phyloP scores from a whole-genome alignment of 2,797 vertebrate species.

The Australoheros facetus region DNA sequence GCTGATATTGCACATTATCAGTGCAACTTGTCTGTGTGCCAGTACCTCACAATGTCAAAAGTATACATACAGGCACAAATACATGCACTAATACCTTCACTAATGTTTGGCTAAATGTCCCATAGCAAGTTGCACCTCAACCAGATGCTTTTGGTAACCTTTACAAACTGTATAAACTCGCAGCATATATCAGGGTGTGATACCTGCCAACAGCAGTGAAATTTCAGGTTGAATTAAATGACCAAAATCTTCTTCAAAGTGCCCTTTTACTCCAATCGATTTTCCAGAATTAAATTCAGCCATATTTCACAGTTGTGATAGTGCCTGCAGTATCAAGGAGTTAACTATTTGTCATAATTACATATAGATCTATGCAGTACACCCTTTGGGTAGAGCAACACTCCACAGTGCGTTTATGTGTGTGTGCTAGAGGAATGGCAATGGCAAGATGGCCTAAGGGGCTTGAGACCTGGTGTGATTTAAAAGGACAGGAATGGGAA shows the following conservation, averaged over 20 bases:
- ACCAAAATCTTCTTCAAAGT: constrained; percentile 40
- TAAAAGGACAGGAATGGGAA: constrained; percentile 57
- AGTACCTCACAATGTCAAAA: background rate
- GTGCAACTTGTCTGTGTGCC: background rate
- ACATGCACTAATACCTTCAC: too few species aligned
- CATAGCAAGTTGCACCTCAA: background rate
- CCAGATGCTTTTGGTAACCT: background rate
- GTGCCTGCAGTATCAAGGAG: constrained; percentile 39
- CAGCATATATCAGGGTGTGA: background rate
- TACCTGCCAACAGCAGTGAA: constrained; percentile 1
- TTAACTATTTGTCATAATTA: constrained; percentile 70
- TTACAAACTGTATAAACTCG: background rate
- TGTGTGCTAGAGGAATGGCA: constrained; percentile 27
- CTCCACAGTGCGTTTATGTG: background rate
- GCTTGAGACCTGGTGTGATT: constrained; percentile 54
- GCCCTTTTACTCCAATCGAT: constrained; percentile 48
- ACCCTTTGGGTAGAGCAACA: constrained; percentile 37
- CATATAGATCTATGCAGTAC: constrained; percentile 45
- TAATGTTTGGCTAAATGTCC: background rate
- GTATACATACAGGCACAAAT: too few species aligned
- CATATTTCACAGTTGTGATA: constrained; percentile 44
- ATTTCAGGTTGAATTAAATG: constrained; percentile 35
- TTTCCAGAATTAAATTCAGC: constrained; percentile 50
- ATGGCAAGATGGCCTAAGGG: constrained; percentile 36
- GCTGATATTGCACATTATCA: background rate